Percentiles rank a stretch among this genome's conserved stretches.
Evolutionary conservation across 2,113 vertebrate genomes (phyloP).

Genomic region (Caretta caretta): DNA sequence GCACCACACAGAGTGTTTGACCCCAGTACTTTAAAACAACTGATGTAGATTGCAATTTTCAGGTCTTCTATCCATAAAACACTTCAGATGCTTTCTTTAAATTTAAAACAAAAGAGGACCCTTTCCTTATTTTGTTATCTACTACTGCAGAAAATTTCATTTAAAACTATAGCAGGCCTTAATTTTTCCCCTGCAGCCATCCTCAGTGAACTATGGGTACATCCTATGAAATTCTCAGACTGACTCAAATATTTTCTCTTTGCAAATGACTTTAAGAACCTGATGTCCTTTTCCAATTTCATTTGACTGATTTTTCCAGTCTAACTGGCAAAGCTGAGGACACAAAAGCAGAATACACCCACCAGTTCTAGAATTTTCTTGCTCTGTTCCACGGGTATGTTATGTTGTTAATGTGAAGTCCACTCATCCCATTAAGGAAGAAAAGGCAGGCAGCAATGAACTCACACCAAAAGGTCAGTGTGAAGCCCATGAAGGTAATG

Average conservation of each 20-base stretch:
- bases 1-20: background rate
- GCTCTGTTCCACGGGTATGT: slow-evolving; percentile 50
- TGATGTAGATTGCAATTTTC: fast-evolving
- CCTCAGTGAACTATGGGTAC: background rate
- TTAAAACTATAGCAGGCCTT: background rate
- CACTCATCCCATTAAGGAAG: slow-evolving; percentile 84
- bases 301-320: slow-evolving; percentile 52
- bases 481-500: slow-evolving; percentile 77
- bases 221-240: background rate
- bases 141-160: background rate
- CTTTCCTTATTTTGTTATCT: background rate
- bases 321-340: slow-evolving; percentile 51
- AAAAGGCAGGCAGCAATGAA: slow-evolving; percentile 84
- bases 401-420: slow-evolving; percentile 84
- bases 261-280: background rate
- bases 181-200: background rate
- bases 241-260: slow-evolving; percentile 20
- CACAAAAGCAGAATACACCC: background rate
- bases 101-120: background rate
- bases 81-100: background rate
- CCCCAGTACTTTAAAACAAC: background rate
- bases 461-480: slow-evolving; percentile 85
- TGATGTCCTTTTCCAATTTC: slow-evolving; percentile 32
- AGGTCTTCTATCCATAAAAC: fast-evolving
- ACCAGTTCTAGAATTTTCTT: slow-evolving; percentile 59